Percentiles rank a stretch among this genome's conserved stretches.
Evolutionary conservation across 2,888 invertebrate genomes (phyloP).

Genomic region (Timema podura): DNA sequence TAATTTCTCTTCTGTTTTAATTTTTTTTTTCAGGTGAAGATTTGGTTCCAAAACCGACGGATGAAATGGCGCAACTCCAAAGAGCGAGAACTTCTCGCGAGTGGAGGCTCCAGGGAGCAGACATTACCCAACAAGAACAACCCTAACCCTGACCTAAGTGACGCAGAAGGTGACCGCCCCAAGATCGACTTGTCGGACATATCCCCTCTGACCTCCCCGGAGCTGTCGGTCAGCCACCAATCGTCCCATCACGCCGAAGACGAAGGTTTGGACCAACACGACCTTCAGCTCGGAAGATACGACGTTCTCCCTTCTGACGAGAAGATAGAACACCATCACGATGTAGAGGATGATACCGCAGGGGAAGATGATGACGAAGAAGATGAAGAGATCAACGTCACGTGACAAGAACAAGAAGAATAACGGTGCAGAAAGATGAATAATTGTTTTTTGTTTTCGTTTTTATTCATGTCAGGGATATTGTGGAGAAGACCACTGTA

Average conservation of each 20-base stretch:
- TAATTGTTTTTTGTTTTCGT: no score
- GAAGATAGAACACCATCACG: conserved; percentile 37
- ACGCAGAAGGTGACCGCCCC: conserved; percentile 77
- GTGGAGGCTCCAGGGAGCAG: conserved; percentile 90
- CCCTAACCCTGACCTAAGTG: conserved; percentile 91
- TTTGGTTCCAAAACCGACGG: conserved; percentile 95
- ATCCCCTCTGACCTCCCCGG: conserved; percentile 52
- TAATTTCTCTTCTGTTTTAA: conserved; percentile 14
- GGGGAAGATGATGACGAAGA: conserved; percentile 57
- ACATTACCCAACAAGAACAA: conserved; percentile 95
- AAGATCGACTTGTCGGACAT: conserved; percentile 57
- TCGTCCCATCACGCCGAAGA: background rate
- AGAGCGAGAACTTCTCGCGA: conserved; percentile 88
- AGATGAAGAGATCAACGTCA: conserved; percentile 83
- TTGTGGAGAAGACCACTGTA: no score
- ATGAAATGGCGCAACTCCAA: conserved; percentile 99
- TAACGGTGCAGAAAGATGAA: no score
- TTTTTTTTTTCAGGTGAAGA: conserved; percentile 62
- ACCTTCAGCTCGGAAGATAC: conserved; percentile 2
- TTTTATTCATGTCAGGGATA: no score
- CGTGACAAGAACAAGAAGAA: conserved; percentile 56
- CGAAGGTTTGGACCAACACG: conserved; percentile 1
- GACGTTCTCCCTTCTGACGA: conserved; percentile 11
- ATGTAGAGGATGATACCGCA: conserved; percentile 34
- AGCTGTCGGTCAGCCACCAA: conserved; percentile 25